Base-by-base conservation (phyloP, 2,113 vertebrate genomes). In the Dasyprocta punctata region DNA sequence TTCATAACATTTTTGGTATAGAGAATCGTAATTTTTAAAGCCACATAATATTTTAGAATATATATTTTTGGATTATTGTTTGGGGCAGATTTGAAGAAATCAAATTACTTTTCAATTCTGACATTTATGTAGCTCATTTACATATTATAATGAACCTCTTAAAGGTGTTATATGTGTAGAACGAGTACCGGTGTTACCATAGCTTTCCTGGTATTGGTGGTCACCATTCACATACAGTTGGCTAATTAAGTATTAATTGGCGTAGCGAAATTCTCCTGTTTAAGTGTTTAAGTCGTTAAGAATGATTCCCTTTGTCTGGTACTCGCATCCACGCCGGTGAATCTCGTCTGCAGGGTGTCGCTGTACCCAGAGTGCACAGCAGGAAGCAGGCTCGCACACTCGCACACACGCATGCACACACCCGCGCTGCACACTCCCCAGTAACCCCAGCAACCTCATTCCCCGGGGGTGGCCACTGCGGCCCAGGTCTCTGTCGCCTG, bases 11-110 rank as follows among this genome's bases (percentile, higher is more conserved):
- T 73, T 89, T 60, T 90, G 20, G 41, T 82, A 16, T 63, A 95
- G 60, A 49, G 86, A 75, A 83, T 75, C 75, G 44, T 81, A 47
- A 47, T 75, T 75, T 54, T 94, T 83, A 82, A 60, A 77, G 41
- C 60, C 38, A 86, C 13, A 3, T 44, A 30, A 28, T 75, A 67
- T 60, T 81, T 26, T 82, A 3, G 56, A 33, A 47, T 73, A 47
- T 24, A 16, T 56, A 2, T 13, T 49, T 94, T 86, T 49, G 26
- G n/a, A 80, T 82, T 67, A 56, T 69, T 85, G 41, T 83, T 86
- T 41, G 58, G 22, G 58, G 67, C 65, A 95, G 22, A 71, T 52
- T 89, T 95, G 20, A 89, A 63, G 63, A 92, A 90, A 49, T 86
- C 86, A 89, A 28, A 17, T 94, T 58, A 47, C 61, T 78, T 90